Conservation (phyloP, 2,888 invertebrate species). For the Oscheius onirici region DNA sequence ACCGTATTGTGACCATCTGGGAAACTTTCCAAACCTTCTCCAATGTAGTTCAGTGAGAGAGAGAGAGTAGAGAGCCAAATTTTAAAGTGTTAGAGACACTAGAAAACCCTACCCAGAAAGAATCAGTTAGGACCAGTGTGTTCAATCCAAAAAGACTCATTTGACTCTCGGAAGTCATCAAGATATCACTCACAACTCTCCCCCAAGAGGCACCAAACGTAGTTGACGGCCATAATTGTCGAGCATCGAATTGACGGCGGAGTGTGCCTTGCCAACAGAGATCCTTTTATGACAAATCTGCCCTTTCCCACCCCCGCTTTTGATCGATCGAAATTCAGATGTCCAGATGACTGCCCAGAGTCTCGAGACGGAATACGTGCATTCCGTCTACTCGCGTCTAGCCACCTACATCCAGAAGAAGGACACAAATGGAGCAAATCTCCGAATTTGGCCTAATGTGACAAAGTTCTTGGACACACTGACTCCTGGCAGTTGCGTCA, state of each 20-base stretch:
- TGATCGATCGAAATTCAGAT: constrained; percentile 2
- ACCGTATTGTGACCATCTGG: too few species aligned
- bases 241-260: neutral
- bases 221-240: constrained; percentile 12
- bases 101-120: too few species aligned
- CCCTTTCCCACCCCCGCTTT: neutral
- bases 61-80: too few species aligned
- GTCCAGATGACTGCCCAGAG: neutral
- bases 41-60: too few species aligned
- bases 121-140: too few species aligned
- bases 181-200: neutral
- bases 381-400: constrained; percentile 59
- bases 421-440: constrained; percentile 17
- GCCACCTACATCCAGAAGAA: constrained; percentile 56
- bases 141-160: too few species aligned
- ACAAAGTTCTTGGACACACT: constrained; percentile 55
- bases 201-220: constrained; percentile 4
- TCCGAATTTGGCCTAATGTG: constrained; percentile 61
- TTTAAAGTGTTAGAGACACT: too few species aligned
- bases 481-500: constrained; percentile 47
- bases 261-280: constrained; percentile 1
- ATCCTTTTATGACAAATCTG: neutral
- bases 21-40: too few species aligned
- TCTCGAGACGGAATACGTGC: constrained; percentile 61
- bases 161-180: too few species aligned